Conservation (phyloP, 2,888 invertebrate genomes). For the Dione vanillae region DNA sequence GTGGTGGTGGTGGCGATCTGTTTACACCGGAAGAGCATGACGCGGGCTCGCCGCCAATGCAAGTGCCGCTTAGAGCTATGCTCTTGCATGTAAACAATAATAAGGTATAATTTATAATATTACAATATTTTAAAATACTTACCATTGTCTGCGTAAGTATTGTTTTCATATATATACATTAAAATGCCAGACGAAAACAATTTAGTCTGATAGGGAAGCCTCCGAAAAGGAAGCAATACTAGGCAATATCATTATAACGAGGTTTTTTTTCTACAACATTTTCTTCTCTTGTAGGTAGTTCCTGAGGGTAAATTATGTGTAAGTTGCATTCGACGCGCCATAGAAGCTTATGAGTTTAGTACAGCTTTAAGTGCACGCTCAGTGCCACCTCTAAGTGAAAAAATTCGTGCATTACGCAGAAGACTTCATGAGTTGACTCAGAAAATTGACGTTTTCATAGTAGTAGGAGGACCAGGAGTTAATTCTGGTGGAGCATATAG, state of each 20-base stretch:
- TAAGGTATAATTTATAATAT: constrained; percentile 64
- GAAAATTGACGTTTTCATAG: constrained; percentile 79
- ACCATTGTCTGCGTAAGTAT: not conserved
- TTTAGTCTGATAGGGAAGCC: too few species aligned
- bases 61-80: constrained; percentile 69
- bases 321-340: constrained; percentile 64
- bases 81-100: constrained; percentile 72
- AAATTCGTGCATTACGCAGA: constrained; percentile 69
- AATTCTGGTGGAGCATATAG: constrained; percentile 65
- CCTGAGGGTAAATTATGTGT: constrained; percentile 70
- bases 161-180: too few species aligned
- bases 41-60: constrained; percentile 59
- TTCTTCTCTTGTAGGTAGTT: constrained; percentile 57
- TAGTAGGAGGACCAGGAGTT: constrained; percentile 68
- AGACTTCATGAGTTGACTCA: constrained; percentile 73
- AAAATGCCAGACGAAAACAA: too few species aligned
- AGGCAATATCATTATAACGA: too few species aligned
- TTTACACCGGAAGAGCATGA: constrained; percentile 73
- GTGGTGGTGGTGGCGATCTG: constrained; percentile 65
- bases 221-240: too few species aligned
- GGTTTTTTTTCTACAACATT: too few species aligned
- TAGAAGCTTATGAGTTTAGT: constrained; percentile 71
- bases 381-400: constrained; percentile 71
- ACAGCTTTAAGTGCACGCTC: constrained; percentile 56
- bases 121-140: not conserved